Evolutionary conservation across 2,888 invertebrate genomes (phyloP), one percentile per base, ranked within the genome.

Genomic region (Phortica okadai): DNA sequence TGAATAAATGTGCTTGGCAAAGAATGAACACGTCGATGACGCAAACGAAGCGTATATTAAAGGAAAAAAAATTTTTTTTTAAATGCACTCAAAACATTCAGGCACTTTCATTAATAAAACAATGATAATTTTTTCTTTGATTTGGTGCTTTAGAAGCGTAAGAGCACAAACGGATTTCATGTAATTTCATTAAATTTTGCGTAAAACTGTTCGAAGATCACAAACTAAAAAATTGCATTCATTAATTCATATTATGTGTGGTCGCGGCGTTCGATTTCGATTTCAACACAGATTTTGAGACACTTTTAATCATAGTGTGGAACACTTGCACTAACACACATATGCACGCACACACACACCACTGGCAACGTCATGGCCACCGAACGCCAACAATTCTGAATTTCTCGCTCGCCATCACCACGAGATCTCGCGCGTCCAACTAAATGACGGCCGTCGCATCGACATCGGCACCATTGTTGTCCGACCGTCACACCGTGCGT

Each of bases 81-180:
- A 50, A 50, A 50, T 50, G 33, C 50, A 50, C 50, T 50, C 14
- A 50, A 50, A 8, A 50, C 8, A 50, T 50, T 50, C 14, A 50
- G 50, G 50, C 50, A 50, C 50, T 50, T 50, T 50, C 50, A 50
- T 50, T 50, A 11, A 50, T 50, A 41, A 41, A 66, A 10, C 44
- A 66, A 74, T 42, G 58, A 41, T 66, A 54, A 33, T 58, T 75
- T 66, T 74, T 70, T 54, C 33, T 76, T 78, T 69, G 10, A 64
- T 76, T 74, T 42, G 73, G 50, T 74, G 82, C 83, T 82, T 81
- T 80, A 64, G 76, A 83, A 83, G 81, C 83, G 80, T 85, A 86
- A 86, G 86, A 85, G 83, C 85, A 86, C 85, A 80, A 83, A 77
- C 80, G 84, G 84, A 64, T 33, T 64, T 64, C 14, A 14, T 33